Percentiles rank a stretch among this genome's conserved stretches.
Conservation (phyloP, 2,113 vertebrate species). For the Channa argus region DNA sequence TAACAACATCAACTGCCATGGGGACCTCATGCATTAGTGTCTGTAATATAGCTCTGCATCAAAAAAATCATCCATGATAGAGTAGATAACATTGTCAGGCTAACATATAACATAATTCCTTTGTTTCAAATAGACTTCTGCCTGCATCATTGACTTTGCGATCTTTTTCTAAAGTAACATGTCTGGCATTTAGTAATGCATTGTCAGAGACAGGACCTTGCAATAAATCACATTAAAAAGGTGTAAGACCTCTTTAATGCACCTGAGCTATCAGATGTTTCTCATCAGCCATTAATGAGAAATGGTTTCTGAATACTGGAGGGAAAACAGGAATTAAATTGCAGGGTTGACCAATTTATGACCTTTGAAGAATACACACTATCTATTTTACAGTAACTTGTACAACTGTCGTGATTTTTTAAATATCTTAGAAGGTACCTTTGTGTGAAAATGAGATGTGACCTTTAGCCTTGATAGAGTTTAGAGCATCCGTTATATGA, state of each 20-base stretch:
- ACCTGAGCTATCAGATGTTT: conserved; percentile 24
- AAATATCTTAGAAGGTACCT: not conserved
- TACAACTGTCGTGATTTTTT: conserved; percentile 19
- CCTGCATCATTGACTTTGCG: not conserved
- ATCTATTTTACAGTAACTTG: conserved; percentile 1
- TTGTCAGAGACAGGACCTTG: not conserved
- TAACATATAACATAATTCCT: not conserved
- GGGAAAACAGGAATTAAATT: conserved; percentile 15
- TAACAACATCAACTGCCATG: not conserved
- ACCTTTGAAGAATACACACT: conserved; percentile 13
- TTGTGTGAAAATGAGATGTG: conserved; percentile 24
- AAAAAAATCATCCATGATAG: not conserved
- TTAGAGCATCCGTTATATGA: conserved; percentile 14
- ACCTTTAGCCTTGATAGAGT: conserved; percentile 31
- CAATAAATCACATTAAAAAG: conserved; percentile 20
- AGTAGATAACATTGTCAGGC: conserved; percentile 4
- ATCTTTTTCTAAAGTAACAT: not conserved
- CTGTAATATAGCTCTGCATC: not conserved
- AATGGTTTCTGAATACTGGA: conserved; percentile 10
- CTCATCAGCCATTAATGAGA: conserved; percentile 26
- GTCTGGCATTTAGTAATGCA: no score
- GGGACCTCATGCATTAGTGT: conserved; percentile 1
- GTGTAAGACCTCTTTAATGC: conserved; percentile 28
- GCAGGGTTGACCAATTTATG: conserved; percentile 30
- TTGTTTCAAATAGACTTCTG: no score